phyloP scores from a whole-genome alignment of 2,113 vertebrate species.

The Festucalex cinctus region DNA sequence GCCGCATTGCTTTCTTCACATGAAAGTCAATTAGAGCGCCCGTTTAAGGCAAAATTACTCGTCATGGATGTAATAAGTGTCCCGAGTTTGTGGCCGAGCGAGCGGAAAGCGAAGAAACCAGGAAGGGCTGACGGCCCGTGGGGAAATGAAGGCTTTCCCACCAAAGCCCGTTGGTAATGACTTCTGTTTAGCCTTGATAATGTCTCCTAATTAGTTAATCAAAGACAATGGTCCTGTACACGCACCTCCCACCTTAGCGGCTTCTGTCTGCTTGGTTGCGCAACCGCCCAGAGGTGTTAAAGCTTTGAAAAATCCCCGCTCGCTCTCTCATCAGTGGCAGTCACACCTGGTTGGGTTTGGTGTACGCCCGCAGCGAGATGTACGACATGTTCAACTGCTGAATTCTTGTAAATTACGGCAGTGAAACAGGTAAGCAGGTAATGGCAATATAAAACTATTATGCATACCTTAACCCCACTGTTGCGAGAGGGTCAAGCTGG shows the following conservation, averaged over 20 bases:
- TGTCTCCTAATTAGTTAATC: slow-evolving; percentile 77
- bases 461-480: not conserved
- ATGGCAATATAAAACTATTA: slow-evolving; percentile 43
- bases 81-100: slow-evolving; percentile 43
- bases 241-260: slow-evolving; percentile 61
- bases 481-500: slow-evolving; percentile 25
- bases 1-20: slow-evolving; percentile 49
- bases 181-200: slow-evolving; percentile 77
- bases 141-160: slow-evolving; percentile 62
- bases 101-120: slow-evolving; percentile 33
- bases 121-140: slow-evolving; percentile 27
- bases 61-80: slow-evolving; percentile 70
- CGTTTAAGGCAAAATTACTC: slow-evolving; percentile 71
- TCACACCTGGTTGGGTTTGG: slow-evolving; percentile 58
- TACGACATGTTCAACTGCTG: slow-evolving; percentile 45
- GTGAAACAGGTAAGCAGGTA: slow-evolving; percentile 39
- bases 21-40: slow-evolving; percentile 68
- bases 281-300: slow-evolving; percentile 46
- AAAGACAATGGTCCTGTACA: slow-evolving; percentile 62
- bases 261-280: slow-evolving; percentile 55
- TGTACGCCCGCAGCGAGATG: slow-evolving; percentile 51
- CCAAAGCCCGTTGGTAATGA: slow-evolving; percentile 68
- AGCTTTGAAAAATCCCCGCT: slow-evolving; percentile 42
- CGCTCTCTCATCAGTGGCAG: slow-evolving; percentile 41
- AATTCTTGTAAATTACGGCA: slow-evolving; percentile 44